Evolutionary conservation across 2,797 vertebrate genomes (phyloP).

Genomic region (Liparis tanakae): DNA sequence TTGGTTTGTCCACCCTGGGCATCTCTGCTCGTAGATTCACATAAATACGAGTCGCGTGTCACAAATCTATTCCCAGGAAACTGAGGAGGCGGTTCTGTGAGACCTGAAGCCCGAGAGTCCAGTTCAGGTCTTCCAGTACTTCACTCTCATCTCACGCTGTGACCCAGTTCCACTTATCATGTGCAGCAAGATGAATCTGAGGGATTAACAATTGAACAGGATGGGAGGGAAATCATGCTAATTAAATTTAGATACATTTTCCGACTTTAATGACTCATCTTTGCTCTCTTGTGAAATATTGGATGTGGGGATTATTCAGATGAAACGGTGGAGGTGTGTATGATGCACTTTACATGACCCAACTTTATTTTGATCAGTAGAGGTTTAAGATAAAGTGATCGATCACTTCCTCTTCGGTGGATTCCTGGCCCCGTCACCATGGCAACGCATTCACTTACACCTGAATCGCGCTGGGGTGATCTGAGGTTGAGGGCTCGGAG

Average conservation of each 20-base stretch:
- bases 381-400: background rate
- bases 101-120: background rate
- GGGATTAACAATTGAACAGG: background rate
- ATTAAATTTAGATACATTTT: background rate
- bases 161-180: background rate
- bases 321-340: background rate
- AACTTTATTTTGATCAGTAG: background rate
- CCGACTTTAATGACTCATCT: background rate
- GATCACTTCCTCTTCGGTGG: background rate
- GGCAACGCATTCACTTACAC: background rate
- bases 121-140: background rate
- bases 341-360: background rate
- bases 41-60: background rate
- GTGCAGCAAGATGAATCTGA: background rate
- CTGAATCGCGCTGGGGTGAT: background rate
- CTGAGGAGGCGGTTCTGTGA: too few relatives aligned
- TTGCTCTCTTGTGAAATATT: constrained; percentile 8
- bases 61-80: background rate
- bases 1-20: too few relatives aligned
- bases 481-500: background rate
- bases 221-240: background rate
- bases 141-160: background rate
- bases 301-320: background rate
- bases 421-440: background rate
- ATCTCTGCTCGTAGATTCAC: background rate